Evolutionary conservation across 2,888 invertebrate genomes (phyloP), one percentile per base, ranked within the genome.

Genomic region (Acronicta leporina): DNA sequence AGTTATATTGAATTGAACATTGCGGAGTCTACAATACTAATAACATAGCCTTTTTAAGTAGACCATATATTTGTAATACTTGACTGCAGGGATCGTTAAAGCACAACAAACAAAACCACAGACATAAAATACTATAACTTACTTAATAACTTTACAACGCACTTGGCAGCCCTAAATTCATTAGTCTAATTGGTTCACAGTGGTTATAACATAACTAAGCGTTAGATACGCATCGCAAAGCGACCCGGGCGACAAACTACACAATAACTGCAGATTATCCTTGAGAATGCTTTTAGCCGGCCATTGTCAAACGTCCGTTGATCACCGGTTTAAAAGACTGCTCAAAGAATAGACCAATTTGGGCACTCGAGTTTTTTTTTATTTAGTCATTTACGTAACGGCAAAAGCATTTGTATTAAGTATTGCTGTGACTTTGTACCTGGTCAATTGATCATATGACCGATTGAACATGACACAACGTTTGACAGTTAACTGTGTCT

Each of bases 121-220:
- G 20, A 20, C 4, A 20, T 20, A 20, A 20, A n/a, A 20, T 20
- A 20, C 27, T 27, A 27, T 5, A 27, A 2, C 8, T 9, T 30
- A 30, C 3, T 30, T 30, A 30, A 7, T 30, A 30, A 9, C 8
- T 30, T 30, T 30, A 15, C 7, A 2, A 42, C 10, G n/a, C 30
- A 11, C 6, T n/a, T 51, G 49, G 40, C 85, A 90, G 67, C 91
- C 87, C 89, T 91, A 86, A 72, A 79, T 77, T 74, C 74, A 84
- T 87, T 88, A 85, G 80, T 83, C 91, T 92, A 92, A 92, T 92
- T 92, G 90, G 88, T 89, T 69, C 69, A 77, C 81, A 84, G 86
- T 82, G 76, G 82, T 85, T 87, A 87, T 83, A 85, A 82, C 76
- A 73, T 75, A 78, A 75, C 77, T 79, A 82, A 82, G 80, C 78